Evolutionary conservation across 2,797 vertebrate genomes (phyloP), one percentile per base, ranked within the genome.

Genomic region (Sciurus vulgaris): DNA sequence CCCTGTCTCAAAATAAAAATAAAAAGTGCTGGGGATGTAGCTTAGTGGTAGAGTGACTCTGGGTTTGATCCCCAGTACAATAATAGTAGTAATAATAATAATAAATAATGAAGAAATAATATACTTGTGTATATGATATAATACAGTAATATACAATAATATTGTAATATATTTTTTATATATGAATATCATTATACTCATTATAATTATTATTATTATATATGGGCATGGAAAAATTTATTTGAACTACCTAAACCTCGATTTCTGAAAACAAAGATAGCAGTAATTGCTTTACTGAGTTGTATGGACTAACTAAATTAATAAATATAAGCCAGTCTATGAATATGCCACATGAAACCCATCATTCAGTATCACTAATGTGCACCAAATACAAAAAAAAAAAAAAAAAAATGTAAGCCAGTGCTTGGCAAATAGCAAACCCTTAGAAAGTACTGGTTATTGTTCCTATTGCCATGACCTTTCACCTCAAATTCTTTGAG

Each of bases 401-500:
- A 26, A 22, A 3, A 61, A 61, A 61, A 67, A 84, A 67, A 76
- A 78, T 28, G n/a, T 74, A 47, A 96, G 54, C 33, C 20, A 83
- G 30, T 67, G 20, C 8, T 30, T 77, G 41, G 9, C 24, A 88
- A 6, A 90, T 0, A 70, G 28, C 38, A 44, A 85, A 78, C 1
- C 47, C 7, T 35, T 24, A 70, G 22, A 93, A 91, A 91, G 1
- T 67, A 89, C 3, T 59, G 33, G 15, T 30, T 78, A 24, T 77
- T 79, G 86, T 30, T 63, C 90, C 0, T 72, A 74, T 77, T 89
- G 70, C 30, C 18, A 79, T 22, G 4, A 49, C 3, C 49, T 91
- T 93, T 91, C 24, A 81, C 12, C 14, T 95, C 69, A 86, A 76
- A 12, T 76, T 76, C 54, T 88, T 83, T 47, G 22, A 49, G n/a